These are phyloP conservation scores for Melanostigma gelatinosum DNA, from an alignment of 2,113 vertebrate genomes.

Conservation along the genomic window DNA sequence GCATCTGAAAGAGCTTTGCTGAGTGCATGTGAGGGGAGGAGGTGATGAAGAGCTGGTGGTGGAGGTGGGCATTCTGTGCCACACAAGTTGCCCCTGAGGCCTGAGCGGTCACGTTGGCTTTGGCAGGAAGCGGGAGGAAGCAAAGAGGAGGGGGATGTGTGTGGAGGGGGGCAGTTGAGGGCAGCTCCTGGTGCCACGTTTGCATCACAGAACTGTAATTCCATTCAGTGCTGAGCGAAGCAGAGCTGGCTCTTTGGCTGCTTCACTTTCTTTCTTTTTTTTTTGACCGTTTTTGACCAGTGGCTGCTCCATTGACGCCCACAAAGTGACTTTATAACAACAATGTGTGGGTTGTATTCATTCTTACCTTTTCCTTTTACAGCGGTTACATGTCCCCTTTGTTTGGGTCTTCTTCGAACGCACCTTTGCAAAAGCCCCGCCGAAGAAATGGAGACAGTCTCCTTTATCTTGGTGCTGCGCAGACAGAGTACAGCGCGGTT, in stretches of 20 bases:
- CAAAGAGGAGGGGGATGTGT: slow-evolving; percentile 39
- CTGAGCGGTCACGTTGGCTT: slow-evolving; percentile 57
- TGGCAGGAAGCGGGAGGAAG: slow-evolving; percentile 71
- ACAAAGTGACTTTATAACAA: not conserved
- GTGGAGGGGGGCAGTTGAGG: slow-evolving; percentile 21
- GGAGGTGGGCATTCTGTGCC: slow-evolving; percentile 51
- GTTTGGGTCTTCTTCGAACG: not conserved
- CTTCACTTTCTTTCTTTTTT: not conserved
- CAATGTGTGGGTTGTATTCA: not conserved
- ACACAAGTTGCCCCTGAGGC: slow-evolving; percentile 78
- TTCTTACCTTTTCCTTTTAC: not conserved
- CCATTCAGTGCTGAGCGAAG: slow-evolving; percentile 60
- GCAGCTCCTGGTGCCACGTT: slow-evolving; percentile 79
- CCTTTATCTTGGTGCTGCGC: not conserved
- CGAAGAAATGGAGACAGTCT: not conserved
- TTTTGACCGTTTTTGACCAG: not conserved
- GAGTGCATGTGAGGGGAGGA: slow-evolving; percentile 6
- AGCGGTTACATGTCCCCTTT: not conserved
- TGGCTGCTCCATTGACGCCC: not conserved
- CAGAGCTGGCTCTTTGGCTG: slow-evolving; percentile 29
- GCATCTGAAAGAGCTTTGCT: not conserved
- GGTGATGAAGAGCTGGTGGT: not conserved
- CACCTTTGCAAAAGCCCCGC: not conserved
- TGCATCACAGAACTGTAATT: slow-evolving; percentile 76
- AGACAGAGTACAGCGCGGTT: too few species aligned